Base-by-base conservation (phyloP, 1,140 invertebrate genomes). In the Drosophila subpulchrella region DNA sequence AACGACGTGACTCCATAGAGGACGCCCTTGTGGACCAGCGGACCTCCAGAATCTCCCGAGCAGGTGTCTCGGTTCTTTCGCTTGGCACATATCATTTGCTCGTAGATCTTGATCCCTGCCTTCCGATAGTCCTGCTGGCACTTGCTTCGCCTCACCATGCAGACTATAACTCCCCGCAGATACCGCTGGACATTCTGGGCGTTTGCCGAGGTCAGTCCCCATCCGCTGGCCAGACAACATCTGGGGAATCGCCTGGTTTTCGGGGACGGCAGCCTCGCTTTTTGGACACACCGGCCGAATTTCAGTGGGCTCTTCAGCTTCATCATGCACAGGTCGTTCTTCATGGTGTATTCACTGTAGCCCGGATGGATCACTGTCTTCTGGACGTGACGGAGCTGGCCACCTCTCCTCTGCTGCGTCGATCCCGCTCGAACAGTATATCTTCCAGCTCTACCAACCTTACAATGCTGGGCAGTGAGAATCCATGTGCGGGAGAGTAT, bases 401-500 rank as follows among this genome's bases (percentile, higher is more conserved):
- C 86, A 32, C 82, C 82, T 1, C 77, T 62, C 2, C n/a, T 53
- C 24, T 78, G 73, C 20, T 73, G 48, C 0, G 10, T 7, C 6
- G 85, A 78, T 5, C 85, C 84, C 5, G 75, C 84, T 15, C 84
- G 71, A 15, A 85, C 70, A 0, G 27, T 5, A 12, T 68, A 81
- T 0, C 24, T 30, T 0, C 54, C 67, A 6, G 44, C 15, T 0
- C 8, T 36, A 0, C 34, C 78, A 0, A 81, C 47, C 0, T 47
- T 20, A 47, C 95, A 95, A 67, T 95, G 95, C 24, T 93, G 94
- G n/a, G 95, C 94, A 3, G 93, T 94, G 32, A 95, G 65, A 47
- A 94, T 84, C 83, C 82, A 86, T 10, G 38, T 5, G 1, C 11
- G 17, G 5, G 46, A 47, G 0, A 86, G 27, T 7, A 86, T 83